Evolutionary conservation across 2,888 invertebrate species (phyloP).

Genomic region (Parnassius orleans): DNA sequence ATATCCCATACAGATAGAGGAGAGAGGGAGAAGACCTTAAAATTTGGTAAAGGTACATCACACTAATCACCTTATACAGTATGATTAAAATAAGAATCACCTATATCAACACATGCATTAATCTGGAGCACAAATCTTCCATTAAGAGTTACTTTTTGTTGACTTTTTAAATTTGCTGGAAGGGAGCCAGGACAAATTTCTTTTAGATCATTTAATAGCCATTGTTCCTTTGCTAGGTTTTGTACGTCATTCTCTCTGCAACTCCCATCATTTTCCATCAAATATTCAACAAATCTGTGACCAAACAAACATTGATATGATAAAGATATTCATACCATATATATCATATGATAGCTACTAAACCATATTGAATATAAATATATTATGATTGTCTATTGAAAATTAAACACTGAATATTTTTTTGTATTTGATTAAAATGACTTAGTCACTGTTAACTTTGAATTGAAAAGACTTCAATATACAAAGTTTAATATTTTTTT

Average conservation of each 20-base stretch:
- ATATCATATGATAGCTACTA: too few relatives aligned
- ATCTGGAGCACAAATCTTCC: slow-evolving; percentile 84
- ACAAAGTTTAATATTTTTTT: too few relatives aligned
- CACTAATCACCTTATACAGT: not conserved
- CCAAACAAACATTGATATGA: not conserved
- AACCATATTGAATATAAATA: too few relatives aligned
- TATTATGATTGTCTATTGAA: too few relatives aligned
- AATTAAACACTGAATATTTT: too few relatives aligned
- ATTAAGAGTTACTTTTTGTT: slow-evolving; percentile 67
- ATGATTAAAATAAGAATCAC: slow-evolving; percentile 58
- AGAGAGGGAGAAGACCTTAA: too few relatives aligned
- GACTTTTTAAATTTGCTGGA: slow-evolving; percentile 75
- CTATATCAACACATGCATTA: slow-evolving; percentile 81
- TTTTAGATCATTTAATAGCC: slow-evolving; percentile 83
- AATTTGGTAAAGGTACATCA: too few relatives aligned
- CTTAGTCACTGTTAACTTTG: too few relatives aligned
- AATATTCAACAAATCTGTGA: slow-evolving; percentile 78
- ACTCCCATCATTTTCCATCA: slow-evolving; percentile 60
- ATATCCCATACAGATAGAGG: too few relatives aligned
- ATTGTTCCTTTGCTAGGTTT: slow-evolving; percentile 83
- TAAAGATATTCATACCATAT: too few relatives aligned
- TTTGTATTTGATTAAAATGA: too few relatives aligned
- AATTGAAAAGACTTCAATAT: too few relatives aligned
- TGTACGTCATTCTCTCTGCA: slow-evolving; percentile 73
- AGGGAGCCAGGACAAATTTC: slow-evolving; percentile 83